phyloP scores from a whole-genome alignment of 2,888 invertebrate species.

The Aphrophora alni region DNA sequence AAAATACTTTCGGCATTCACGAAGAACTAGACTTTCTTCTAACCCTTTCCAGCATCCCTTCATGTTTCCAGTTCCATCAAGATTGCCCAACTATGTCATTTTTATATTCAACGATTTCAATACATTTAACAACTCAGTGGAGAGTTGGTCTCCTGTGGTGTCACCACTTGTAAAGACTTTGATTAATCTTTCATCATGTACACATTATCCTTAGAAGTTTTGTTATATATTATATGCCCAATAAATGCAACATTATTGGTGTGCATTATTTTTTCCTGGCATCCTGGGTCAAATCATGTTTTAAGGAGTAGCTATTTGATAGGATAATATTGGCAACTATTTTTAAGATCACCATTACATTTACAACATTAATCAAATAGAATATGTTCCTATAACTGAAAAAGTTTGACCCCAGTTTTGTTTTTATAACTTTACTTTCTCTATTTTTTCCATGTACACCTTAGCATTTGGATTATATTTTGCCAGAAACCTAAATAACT shows the following conservation, averaged over 20 bases:
- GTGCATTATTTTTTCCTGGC: slow-evolving; percentile 20
- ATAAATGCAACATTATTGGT: background rate
- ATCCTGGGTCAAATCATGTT: slow-evolving; percentile 18
- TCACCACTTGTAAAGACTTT: slow-evolving; percentile 21
- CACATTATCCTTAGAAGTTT: no score
- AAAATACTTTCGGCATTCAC: slow-evolving; percentile 25
- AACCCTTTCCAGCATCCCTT: background rate
- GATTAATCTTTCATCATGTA: background rate
- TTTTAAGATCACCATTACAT: slow-evolving; percentile 15
- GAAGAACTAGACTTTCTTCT: background rate
- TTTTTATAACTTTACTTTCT: background rate
- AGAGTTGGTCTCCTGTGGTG: slow-evolving; percentile 6
- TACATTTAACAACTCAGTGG: background rate
- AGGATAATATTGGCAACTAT: slow-evolving; percentile 2
- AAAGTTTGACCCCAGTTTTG: slow-evolving; percentile 13
- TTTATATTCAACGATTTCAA: background rate
- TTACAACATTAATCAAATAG: background rate
- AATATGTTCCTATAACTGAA: slow-evolving; percentile 25
- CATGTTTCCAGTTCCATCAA: slow-evolving; percentile 26
- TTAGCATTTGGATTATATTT: slow-evolving; percentile 20
- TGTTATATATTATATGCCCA: background rate
- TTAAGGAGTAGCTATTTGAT: slow-evolving; percentile 12
- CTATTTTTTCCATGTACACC: slow-evolving; percentile 16
- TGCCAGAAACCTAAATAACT: background rate
- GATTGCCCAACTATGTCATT: background rate